phyloP scores from a whole-genome alignment of 1,140 invertebrate genomes.

The Dendrolimus punctatus region DNA sequence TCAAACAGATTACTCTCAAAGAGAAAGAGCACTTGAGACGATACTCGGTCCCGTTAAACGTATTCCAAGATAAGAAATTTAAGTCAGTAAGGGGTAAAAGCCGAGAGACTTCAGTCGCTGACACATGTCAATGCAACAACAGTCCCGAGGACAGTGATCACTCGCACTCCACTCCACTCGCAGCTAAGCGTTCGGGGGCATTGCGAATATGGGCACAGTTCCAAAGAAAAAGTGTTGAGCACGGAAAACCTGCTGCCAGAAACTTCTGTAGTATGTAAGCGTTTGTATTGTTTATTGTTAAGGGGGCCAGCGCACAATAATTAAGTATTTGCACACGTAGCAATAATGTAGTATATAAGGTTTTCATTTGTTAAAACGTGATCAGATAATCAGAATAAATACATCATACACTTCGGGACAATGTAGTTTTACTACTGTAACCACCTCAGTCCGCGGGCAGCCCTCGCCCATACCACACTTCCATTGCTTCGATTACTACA shows the following conservation, averaged over 20 bases:
- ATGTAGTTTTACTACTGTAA: no score
- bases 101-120: slow-evolving; percentile 18
- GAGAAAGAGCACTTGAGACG: slow-evolving; percentile 44
- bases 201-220: slow-evolving; percentile 13
- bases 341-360: no score
- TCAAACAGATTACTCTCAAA: slow-evolving; percentile 20
- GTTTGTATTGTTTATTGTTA: no score
- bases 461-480: no score
- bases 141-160: slow-evolving; percentile 32
- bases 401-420: no score
- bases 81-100: slow-evolving; percentile 22
- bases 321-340: no score
- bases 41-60: slow-evolving; percentile 49
- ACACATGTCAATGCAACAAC: slow-evolving; percentile 8
- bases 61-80: slow-evolving; percentile 42
- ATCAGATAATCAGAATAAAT: no score
- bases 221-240: slow-evolving; percentile 61
- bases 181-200: slow-evolving; percentile 31
- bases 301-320: no score
- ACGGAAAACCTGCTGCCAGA: slow-evolving; percentile 79
- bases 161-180: slow-evolving; percentile 40
- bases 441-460: no score
- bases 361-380: no score
- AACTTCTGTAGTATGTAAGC: no score
- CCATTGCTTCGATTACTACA: slow-evolving; percentile 80